Percentiles rank a stretch among this genome's conserved stretches.
Evolutionary conservation across 2,797 vertebrate genomes (phyloP).

Genomic region (Carapus acus): DNA sequence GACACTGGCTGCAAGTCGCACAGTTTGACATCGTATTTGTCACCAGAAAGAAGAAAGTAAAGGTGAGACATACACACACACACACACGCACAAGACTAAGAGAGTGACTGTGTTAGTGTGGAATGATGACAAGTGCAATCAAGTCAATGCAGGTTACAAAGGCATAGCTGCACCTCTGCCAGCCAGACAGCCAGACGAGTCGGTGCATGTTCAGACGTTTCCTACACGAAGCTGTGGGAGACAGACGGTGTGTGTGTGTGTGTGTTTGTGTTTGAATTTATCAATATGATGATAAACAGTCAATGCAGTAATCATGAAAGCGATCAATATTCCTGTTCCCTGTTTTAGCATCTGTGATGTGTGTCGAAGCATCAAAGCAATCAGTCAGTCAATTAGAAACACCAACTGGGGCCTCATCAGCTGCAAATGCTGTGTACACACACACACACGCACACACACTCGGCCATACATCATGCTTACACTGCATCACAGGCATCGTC

Average conservation of each 20-base stretch:
- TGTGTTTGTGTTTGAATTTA: conserved; percentile 2
- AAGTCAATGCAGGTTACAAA: conserved; percentile 36
- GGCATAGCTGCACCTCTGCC: conserved; percentile 23
- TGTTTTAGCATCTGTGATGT: conserved; percentile 3
- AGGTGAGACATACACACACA: conserved; percentile 7
- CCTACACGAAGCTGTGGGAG: conserved; percentile 4
- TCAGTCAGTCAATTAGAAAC: too few species aligned
- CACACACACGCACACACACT: conserved; percentile 12
- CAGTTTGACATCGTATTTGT: too few species aligned
- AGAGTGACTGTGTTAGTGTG: conserved; percentile 42
- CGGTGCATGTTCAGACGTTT: conserved; percentile 34
- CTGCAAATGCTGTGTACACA: neutral
- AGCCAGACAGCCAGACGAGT: conserved; percentile 45
- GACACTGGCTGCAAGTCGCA: too few species aligned
- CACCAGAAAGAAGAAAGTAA: conserved; percentile 1
- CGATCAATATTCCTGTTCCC: neutral
- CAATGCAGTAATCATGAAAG: conserved; percentile 49
- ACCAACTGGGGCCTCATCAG: conserved; percentile 26
- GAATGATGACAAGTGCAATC: conserved; percentile 54
- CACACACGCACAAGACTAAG: too few species aligned
- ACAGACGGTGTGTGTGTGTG: conserved; percentile 36
- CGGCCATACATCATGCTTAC: conserved; percentile 4
- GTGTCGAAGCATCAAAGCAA: conserved; percentile 9
- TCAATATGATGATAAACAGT: conserved; percentile 32
- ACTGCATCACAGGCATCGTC: conserved; percentile 35